Conservation (phyloP, 2,113 vertebrate species). For the Pampusana beccarii region DNA sequence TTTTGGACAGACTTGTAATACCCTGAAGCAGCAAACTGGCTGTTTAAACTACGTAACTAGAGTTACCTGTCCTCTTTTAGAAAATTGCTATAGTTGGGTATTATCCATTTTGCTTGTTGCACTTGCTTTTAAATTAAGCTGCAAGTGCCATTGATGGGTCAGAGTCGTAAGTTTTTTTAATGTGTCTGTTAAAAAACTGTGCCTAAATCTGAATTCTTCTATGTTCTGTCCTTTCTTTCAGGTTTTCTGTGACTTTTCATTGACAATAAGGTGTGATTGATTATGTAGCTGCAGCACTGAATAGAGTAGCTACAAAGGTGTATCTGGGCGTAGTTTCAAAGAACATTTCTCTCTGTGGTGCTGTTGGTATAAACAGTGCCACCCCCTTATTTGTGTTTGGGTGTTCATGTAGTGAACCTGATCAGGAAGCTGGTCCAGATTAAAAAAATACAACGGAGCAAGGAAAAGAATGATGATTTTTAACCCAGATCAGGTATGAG, state of each 20-base stretch:
- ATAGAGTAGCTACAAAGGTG: not conserved
- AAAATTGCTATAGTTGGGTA: not conserved
- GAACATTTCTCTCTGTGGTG: not conserved
- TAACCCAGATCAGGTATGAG: not conserved
- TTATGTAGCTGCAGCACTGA: not conserved
- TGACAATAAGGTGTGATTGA: not conserved
- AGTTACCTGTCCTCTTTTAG: not conserved
- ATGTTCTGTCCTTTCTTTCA: not conserved
- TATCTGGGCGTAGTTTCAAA: not conserved
- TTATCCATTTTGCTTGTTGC: not conserved
- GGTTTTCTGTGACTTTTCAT: not conserved
- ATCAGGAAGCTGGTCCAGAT: not conserved
- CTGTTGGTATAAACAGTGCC: not conserved
- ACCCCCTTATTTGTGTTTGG: not conserved
- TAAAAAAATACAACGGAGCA: not conserved
- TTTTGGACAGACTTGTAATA: not conserved
- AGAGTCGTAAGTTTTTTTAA: not conserved
- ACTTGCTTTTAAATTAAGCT: not conserved
- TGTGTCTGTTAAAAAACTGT: not conserved
- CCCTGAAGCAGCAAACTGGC: not conserved
- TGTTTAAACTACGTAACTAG: not conserved
- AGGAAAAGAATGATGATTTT: not conserved
- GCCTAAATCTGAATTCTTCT: not conserved
- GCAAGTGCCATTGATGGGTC: not conserved
- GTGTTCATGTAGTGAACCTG: not conserved